Evolutionary conservation across 1,140 invertebrate species (phyloP), one percentile per base, ranked within the genome.

Genomic region (Lamellibrachia luymesi): DNA sequence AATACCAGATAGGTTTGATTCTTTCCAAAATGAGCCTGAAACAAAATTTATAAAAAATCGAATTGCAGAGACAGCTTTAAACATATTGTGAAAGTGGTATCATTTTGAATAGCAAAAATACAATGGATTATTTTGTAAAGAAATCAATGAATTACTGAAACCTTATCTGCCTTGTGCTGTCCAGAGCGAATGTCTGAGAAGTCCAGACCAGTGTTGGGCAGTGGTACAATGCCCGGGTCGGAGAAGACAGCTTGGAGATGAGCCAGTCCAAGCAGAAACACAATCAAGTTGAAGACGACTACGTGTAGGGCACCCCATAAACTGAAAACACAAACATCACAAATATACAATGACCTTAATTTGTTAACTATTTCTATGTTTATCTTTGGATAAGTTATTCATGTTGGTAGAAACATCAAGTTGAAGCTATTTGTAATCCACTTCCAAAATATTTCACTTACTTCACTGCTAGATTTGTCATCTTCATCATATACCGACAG

Each of bases 291-390:
- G 96, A 98, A 99, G 80, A 97, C 95, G 25, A 98, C 97, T 8
- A 98, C 97, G 96, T 98, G 98, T 92, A 98, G 97, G 92, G 98
- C 97, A 93, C 98, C 98, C 98, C 98, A 98, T 95, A 98, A 97
- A 95, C 98, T 98, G 96, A 93, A 97, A 97, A 93, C 95, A 95
- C 95, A 94, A 94, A 89, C 91, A 90, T 17, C 27, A 22, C 89
- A 90, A 90, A 38, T 38, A 38, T 38, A 38, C 38, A 38, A 38
- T 38, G 38, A 38, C 38, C 38, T 38, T 38, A 1, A 38, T 38
- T 38, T 38, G 38, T 38, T 38, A 38, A 38, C 38, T 38, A 38
- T 38, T 38, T 38, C 38, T 38, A 38, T 38, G 38, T 38, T 38
- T 38, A 38, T 38, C 38, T 38, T 38, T 38, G 38, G 38, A 38